These are phyloP conservation scores for Cantharis lateralis DNA, from an alignment of 2,888 invertebrate species.

Conservation along the genomic window DNA sequence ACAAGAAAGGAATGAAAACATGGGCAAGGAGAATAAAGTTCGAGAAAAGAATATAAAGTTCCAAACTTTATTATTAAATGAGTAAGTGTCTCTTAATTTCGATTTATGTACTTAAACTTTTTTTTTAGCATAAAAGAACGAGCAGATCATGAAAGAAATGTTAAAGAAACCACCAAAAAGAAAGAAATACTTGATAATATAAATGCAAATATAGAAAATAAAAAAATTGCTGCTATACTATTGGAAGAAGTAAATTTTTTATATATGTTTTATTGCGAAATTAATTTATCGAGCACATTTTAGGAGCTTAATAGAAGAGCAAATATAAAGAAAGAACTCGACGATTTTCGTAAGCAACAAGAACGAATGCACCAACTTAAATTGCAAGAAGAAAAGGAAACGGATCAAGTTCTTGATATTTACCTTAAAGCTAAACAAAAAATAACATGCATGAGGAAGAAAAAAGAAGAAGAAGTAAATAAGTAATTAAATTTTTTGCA, in stretches of 20 bases:
- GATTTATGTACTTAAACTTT: not conserved
- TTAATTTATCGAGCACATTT: not conserved
- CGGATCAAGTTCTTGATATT: slow-evolving; percentile 55
- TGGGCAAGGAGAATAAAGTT: slow-evolving; percentile 36
- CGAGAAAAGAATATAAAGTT: slow-evolving; percentile 38
- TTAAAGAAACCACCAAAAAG: slow-evolving; percentile 37
- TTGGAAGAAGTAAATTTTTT: slow-evolving; percentile 48
- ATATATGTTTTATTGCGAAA: not conserved
- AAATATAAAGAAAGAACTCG: slow-evolving; percentile 44
- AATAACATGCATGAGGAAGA: slow-evolving; percentile 54
- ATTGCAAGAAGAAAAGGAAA: slow-evolving; percentile 55
- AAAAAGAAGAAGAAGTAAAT: slow-evolving; percentile 47
- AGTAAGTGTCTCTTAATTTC: slow-evolving; percentile 33
- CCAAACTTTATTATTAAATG: slow-evolving; percentile 18
- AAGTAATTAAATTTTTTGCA: not conserved
- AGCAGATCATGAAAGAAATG: slow-evolving; percentile 16
- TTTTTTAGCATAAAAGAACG: slow-evolving; percentile 31
- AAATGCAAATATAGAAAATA: slow-evolving; percentile 47
- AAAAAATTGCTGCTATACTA: slow-evolving; percentile 45
- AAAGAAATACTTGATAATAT: slow-evolving; percentile 48
- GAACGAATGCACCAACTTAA: slow-evolving; percentile 47
- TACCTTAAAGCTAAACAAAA: slow-evolving; percentile 56
- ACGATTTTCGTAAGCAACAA: slow-evolving; percentile 23
- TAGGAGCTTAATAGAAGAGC: not conserved
- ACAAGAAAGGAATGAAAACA: slow-evolving; percentile 41